phyloP scores from a whole-genome alignment of 2,888 invertebrate genomes.

The Icerya purchasi region DNA sequence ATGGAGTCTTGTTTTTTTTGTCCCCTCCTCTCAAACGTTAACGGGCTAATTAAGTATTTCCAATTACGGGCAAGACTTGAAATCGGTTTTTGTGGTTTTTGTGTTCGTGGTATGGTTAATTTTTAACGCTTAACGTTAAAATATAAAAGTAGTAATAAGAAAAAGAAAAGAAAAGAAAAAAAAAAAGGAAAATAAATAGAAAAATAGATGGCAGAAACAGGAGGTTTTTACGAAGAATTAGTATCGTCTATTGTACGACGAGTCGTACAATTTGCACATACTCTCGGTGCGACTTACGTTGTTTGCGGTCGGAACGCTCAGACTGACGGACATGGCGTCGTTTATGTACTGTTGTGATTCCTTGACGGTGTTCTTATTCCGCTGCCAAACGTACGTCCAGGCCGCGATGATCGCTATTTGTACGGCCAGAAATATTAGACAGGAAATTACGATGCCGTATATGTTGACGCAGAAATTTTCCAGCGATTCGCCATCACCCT shows the following conservation, averaged over 20 bases:
- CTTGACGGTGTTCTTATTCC: slow-evolving; percentile 24
- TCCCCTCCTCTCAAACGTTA: no score
- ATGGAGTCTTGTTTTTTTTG: no score
- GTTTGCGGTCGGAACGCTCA: slow-evolving; percentile 37
- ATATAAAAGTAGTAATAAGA: no score
- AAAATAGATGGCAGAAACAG: slow-evolving; percentile 13
- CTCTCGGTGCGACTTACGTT: slow-evolving; percentile 39
- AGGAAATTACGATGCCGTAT: slow-evolving; percentile 62
- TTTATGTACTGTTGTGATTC: slow-evolving; percentile 13
- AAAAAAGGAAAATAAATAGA: no score
- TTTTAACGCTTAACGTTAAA: no score
- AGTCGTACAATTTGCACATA: slow-evolving; percentile 71
- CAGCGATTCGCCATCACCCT: slow-evolving; percentile 13
- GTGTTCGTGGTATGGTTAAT: no score
- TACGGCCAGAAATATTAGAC: slow-evolving; percentile 62
- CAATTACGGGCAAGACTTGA: no score
- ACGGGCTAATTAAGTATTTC: no score
- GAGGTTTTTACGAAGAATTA: slow-evolving; percentile 21
- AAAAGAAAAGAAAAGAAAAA: no score
- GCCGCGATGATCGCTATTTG: slow-evolving; percentile 70
- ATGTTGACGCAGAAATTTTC: slow-evolving; percentile 43
- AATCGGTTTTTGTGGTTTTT: no score
- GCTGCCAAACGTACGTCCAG: slow-evolving; percentile 75
- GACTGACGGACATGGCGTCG: slow-evolving; percentile 33
- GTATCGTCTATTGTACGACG: slow-evolving; percentile 53